A percentile compares a stretch with the other conserved stretches of the same genome.
Conservation (phyloP, 2,797 vertebrate genomes). For the Platalea minor region DNA sequence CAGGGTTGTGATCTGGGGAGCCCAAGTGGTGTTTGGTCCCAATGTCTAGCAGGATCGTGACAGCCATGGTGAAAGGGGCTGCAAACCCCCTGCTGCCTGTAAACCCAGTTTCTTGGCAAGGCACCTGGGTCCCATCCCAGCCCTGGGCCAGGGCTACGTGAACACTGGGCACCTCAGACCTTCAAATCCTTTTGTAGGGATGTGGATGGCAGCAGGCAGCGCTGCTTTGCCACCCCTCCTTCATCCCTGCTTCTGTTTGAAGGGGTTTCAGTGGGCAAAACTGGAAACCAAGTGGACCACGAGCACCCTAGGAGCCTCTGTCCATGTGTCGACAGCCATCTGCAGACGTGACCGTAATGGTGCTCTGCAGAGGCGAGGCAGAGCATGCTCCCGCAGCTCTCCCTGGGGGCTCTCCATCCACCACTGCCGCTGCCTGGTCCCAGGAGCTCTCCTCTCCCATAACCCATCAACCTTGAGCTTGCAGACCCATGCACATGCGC, state of each 20-base stretch:
- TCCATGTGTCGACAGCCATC: too few relatives aligned
- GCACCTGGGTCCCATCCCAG: background rate
- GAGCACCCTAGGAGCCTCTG: background rate
- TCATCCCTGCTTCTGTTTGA: background rate
- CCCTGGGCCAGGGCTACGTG: background rate
- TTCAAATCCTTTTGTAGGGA: background rate
- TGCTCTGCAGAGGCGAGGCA: background rate
- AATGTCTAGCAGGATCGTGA: background rate
- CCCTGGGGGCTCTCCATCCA: fast-evolving
- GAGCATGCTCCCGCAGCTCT: background rate
- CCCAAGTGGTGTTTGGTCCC: fast-evolving
- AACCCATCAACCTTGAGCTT: background rate
- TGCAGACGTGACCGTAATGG: fast-evolving
- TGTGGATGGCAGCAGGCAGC: background rate
- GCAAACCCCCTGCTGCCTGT: background rate
- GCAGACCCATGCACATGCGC: background rate
- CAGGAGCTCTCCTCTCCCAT: background rate
- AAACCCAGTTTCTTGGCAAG: background rate
- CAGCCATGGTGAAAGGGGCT: fast-evolving
- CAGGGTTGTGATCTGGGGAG: background rate
- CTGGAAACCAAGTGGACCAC: background rate
- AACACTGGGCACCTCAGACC: background rate
- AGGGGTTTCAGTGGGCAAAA: background rate
- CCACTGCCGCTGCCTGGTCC: background rate
- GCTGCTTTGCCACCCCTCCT: background rate